Percentiles rank a stretch among this genome's conserved stretches.
Conservation (phyloP, 2,113 vertebrate species). For the Nothocercus nigrocapillus region DNA sequence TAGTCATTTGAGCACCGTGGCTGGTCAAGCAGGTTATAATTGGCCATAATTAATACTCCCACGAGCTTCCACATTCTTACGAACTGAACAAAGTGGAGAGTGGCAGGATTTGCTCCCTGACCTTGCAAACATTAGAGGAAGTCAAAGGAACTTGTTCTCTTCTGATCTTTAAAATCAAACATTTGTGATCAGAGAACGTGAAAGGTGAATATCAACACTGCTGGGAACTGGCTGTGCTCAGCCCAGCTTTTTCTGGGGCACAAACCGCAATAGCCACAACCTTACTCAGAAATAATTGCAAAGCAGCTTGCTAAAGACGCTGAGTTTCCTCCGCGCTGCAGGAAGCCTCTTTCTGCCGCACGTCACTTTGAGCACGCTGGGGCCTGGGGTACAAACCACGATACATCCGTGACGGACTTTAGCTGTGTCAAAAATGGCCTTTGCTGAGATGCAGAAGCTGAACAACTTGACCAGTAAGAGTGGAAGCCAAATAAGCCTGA, state of each 20-base stretch:
- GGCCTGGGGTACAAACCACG: background rate
- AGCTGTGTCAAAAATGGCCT: background rate
- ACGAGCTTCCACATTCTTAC: slow-evolving; percentile 26
- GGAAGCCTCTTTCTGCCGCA: background rate
- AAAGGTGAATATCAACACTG: background rate
- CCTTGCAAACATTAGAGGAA: background rate
- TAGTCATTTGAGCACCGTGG: background rate
- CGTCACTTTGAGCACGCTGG: rapidly evolving
- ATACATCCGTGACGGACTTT: background rate
- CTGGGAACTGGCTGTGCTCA: background rate
- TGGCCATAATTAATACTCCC: slow-evolving; percentile 51
- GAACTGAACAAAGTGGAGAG: background rate
- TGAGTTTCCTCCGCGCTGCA: background rate
- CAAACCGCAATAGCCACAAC: background rate
- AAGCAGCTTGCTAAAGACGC: background rate
- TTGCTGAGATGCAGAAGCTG: rapidly evolving
- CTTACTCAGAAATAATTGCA: slow-evolving; percentile 26
- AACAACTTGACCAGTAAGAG: background rate
- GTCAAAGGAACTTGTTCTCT: background rate
- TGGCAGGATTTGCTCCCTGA: background rate
- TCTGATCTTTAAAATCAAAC: slow-evolving; percentile 18
- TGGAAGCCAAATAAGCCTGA: background rate
- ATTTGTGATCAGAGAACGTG: background rate
- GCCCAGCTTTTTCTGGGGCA: background rate
- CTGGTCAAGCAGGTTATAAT: slow-evolving; percentile 58